Percentiles rank a stretch among this genome's conserved stretches.
phyloP scores from a whole-genome alignment of 1,140 invertebrate genomes.

The Drosophila elegans region DNA sequence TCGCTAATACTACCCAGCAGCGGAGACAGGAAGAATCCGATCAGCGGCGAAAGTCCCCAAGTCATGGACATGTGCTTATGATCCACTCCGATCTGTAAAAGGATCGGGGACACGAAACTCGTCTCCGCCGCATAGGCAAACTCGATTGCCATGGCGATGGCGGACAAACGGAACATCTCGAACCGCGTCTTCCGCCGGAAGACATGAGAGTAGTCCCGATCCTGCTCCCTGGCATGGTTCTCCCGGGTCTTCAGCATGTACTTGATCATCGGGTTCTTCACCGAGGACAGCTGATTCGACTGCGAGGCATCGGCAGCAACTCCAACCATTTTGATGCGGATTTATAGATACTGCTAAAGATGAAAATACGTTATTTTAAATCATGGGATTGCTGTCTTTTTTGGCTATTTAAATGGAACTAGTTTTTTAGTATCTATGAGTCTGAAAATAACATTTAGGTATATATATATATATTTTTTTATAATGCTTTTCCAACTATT shows the following conservation, averaged over 20 bases:
- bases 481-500: too few species aligned
- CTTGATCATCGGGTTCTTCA: constrained; percentile 80
- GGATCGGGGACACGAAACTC: constrained; percentile 93
- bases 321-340: constrained; percentile 66
- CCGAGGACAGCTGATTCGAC: constrained; percentile 63
- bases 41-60: constrained; percentile 92
- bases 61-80: constrained; percentile 91
- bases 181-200: constrained; percentile 88
- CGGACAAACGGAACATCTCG: constrained; percentile 90
- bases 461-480: too few species aligned
- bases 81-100: constrained; percentile 92
- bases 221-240: constrained; percentile 74
- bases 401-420: too few species aligned
- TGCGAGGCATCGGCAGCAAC: constrained; percentile 51
- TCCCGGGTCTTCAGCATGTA: constrained; percentile 79
- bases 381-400: too few species aligned
- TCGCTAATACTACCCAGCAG: constrained; percentile 93
- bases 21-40: constrained; percentile 93
- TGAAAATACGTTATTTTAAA: neutral
- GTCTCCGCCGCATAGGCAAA: constrained; percentile 95
- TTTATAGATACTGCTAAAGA: constrained; percentile 6
- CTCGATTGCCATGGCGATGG: constrained; percentile 94
- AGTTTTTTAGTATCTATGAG: too few species aligned
- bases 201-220: constrained; percentile 85
- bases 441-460: too few species aligned